Percentiles rank a stretch among this genome's conserved stretches.
phyloP scores from a whole-genome alignment of 2,797 vertebrate genomes.

The Aphelocoma californica region DNA sequence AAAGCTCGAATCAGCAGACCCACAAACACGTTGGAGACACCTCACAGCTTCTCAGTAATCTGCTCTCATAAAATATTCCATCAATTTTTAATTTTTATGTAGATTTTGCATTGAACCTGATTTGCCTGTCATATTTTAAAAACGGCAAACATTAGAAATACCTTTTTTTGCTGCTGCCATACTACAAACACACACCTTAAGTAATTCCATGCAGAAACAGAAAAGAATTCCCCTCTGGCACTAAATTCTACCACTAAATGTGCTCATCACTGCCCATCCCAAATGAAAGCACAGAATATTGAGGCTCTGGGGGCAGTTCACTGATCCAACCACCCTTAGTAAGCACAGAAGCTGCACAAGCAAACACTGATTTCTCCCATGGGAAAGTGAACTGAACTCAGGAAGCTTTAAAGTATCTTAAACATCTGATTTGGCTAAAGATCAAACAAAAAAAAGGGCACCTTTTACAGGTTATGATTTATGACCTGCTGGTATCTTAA shows the following conservation, averaged over 20 bases:
- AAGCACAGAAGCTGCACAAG: not conserved
- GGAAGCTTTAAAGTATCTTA: not conserved
- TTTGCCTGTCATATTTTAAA: not conserved
- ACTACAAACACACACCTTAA: not conserved
- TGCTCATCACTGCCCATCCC: not conserved
- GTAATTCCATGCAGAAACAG: not conserved
- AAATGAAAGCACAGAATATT: fast-evolving
- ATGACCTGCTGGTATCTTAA: not conserved
- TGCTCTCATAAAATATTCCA: not conserved
- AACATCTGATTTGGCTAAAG: not conserved
- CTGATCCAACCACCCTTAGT: not conserved
- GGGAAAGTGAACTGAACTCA: not conserved
- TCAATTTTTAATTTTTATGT: not conserved
- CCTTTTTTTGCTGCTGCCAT: not conserved
- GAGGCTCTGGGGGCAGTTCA: not conserved
- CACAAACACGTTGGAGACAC: not conserved
- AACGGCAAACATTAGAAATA: not conserved
- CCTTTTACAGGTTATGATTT: not conserved
- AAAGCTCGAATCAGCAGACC: not conserved
- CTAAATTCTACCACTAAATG: not conserved
- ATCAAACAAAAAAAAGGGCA: not conserved
- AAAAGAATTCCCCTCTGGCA: not conserved
- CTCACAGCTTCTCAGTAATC: not conserved
- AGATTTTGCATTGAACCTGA: not conserved
- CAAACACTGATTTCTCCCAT: not conserved